A percentile compares a stretch with the other conserved stretches of the same genome.
phyloP scores from a whole-genome alignment of 2,888 invertebrate genomes.

The Rhagophthalmus giganteus region DNA sequence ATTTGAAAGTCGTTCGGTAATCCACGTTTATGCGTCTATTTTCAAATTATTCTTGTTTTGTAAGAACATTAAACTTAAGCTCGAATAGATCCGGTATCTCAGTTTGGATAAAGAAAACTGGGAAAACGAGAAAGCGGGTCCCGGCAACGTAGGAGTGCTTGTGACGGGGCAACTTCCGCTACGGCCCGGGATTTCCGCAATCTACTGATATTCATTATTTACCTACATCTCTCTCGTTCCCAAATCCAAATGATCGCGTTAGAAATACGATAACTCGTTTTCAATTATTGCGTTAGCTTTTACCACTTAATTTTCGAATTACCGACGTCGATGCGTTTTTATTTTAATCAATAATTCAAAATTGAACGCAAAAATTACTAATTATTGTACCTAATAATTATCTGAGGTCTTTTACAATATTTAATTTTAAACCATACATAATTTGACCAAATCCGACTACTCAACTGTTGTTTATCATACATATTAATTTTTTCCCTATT shows the following conservation, averaged over 20 bases:
- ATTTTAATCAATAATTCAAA: too few species aligned
- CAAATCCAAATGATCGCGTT: slow-evolving; percentile 34
- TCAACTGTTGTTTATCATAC: too few species aligned
- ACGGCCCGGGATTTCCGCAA: slow-evolving; percentile 51
- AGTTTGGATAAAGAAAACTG: slow-evolving; percentile 46
- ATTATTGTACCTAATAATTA: too few species aligned
- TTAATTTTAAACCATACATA: too few species aligned
- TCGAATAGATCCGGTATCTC: slow-evolving; percentile 40
- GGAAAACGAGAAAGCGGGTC: slow-evolving; percentile 27
- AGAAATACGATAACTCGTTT: slow-evolving; percentile 17
- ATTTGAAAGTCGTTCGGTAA: too few species aligned
- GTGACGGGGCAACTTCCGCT: slow-evolving; percentile 52
- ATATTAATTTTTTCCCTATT: too few species aligned
- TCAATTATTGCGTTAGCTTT: slow-evolving; percentile 19
- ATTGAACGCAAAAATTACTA: too few species aligned
- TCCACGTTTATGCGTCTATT: neutral
- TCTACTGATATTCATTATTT: slow-evolving; percentile 53
- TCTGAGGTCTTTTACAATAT: too few species aligned
- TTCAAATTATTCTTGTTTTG: slow-evolving; percentile 2
- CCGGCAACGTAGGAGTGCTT: slow-evolving; percentile 39
- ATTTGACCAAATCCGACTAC: too few species aligned
- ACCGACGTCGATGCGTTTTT: too few species aligned
- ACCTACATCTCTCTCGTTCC: slow-evolving; percentile 42
- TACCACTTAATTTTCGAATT: neutral
- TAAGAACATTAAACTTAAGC: slow-evolving; percentile 15